Conservation (phyloP, 2,113 vertebrate genomes). For the Platysteira castanea region DNA sequence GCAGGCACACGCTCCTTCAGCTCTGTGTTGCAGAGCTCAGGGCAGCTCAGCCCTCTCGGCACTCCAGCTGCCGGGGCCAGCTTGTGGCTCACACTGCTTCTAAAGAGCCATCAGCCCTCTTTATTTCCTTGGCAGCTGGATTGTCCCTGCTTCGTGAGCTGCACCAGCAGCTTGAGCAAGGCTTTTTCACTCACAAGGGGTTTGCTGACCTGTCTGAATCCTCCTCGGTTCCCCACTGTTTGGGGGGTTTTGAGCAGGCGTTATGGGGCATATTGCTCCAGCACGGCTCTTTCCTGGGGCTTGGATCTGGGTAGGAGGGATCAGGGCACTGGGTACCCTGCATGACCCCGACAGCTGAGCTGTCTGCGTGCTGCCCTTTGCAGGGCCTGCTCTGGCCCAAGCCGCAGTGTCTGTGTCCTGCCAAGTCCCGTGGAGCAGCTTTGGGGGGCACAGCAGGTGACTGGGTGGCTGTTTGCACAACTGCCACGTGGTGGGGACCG, state of each 20-base stretch:
- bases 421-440: background rate
- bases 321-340: background rate
- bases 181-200: background rate
- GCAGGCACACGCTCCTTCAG: too few species aligned
- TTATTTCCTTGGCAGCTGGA: background rate
- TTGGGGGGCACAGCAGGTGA: background rate
- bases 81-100: fast-evolving
- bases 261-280: background rate
- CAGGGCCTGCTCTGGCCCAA: background rate
- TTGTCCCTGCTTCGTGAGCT: background rate
- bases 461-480: background rate
- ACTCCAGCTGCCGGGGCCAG: background rate
- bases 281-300: background rate
- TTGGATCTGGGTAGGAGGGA: background rate
- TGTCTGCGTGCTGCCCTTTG: background rate
- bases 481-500: background rate
- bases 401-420: background rate
- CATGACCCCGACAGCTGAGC: background rate
- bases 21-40: background rate
- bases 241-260: background rate
- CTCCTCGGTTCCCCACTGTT: background rate
- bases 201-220: background rate
- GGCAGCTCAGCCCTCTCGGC: background rate
- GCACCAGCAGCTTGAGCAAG: background rate
- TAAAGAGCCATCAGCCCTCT: background rate